phyloP scores from a whole-genome alignment of 2,113 vertebrate species.

The Oxyura jamaicensis region DNA sequence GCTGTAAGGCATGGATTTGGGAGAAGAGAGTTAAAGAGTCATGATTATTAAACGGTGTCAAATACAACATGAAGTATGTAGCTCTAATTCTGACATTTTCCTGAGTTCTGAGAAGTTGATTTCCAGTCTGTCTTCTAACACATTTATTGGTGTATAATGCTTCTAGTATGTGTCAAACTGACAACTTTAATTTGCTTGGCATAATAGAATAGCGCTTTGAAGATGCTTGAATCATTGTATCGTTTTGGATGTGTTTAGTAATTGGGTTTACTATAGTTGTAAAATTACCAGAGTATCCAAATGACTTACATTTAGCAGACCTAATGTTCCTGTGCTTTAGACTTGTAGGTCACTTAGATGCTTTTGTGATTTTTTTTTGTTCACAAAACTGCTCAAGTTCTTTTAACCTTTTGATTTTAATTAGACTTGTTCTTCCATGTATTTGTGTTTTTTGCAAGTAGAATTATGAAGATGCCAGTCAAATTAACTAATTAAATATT shows the following conservation, averaged over 20 bases:
- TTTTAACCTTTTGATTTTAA: background rate
- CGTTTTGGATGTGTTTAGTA: background rate
- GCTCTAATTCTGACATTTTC: background rate
- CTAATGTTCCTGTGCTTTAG: background rate
- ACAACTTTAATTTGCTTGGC: background rate
- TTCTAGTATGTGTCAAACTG: background rate
- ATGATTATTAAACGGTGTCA: background rate
- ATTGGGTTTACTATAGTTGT: background rate
- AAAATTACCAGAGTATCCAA: background rate
- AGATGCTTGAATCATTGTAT: background rate
- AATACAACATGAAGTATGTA: background rate
- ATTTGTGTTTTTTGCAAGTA: background rate
- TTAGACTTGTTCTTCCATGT: background rate
- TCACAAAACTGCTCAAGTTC: background rate
- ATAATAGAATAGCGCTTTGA: background rate
- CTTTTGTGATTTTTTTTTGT: background rate
- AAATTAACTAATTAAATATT: background rate
- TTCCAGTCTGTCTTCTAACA: background rate
- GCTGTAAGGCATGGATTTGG: background rate
- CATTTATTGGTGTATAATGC: background rate
- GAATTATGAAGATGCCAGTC: background rate
- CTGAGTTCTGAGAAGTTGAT: background rate
- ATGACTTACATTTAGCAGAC: background rate
- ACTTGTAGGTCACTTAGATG: background rate
- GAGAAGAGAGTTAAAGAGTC: background rate